Evolutionary conservation across 37 sponge, comb jelly and placozoan species (phyloP).

Genomic region (Amphimedon queenslandica): DNA sequence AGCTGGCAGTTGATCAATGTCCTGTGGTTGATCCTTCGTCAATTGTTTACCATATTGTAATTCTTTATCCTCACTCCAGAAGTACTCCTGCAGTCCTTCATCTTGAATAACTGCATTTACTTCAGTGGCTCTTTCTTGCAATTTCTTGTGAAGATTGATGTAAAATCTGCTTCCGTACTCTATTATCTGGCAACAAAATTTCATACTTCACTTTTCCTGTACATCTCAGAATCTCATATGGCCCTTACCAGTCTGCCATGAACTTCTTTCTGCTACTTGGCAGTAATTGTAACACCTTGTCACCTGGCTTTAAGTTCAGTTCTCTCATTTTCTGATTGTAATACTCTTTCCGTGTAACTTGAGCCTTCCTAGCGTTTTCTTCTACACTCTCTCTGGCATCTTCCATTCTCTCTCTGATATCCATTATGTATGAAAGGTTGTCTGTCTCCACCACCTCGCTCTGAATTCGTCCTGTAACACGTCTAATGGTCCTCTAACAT

Average conservation of each 20-base stretch:
- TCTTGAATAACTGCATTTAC: neutral
- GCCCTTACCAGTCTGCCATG: constrained; percentile 44
- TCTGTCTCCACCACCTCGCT: neutral
- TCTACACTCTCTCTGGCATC: constrained; percentile 13
- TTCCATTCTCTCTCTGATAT: constrained; percentile 7
- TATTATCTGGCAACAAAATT: constrained; percentile 7
- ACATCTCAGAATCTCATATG: constrained; percentile 17
- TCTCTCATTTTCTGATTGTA: constrained; percentile 35
- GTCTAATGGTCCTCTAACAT: constrained; percentile 48
- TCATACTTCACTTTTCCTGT: constrained; percentile 39
- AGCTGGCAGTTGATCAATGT: constrained; percentile 1
- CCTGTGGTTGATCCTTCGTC: constrained; percentile 7
- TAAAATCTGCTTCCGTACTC: constrained; percentile 4
- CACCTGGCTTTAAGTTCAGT: constrained; percentile 26
- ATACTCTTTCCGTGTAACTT: constrained; percentile 29
- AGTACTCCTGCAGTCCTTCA: neutral
- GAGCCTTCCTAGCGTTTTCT: constrained; percentile 19
- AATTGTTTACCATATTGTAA: neutral
- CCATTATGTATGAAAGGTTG: neutral
- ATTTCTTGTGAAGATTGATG: constrained; percentile 1
- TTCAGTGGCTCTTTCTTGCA: neutral
- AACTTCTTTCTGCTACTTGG: constrained; percentile 30
- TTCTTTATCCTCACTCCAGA: neutral
- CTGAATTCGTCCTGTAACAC: constrained; percentile 28
- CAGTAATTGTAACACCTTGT: constrained; percentile 55